Evolutionary conservation across 35 echinoderm and acorn worm species (phyloP), one percentile per base, ranked within the genome.

Genomic region (Apostichopus californicus): DNA sequence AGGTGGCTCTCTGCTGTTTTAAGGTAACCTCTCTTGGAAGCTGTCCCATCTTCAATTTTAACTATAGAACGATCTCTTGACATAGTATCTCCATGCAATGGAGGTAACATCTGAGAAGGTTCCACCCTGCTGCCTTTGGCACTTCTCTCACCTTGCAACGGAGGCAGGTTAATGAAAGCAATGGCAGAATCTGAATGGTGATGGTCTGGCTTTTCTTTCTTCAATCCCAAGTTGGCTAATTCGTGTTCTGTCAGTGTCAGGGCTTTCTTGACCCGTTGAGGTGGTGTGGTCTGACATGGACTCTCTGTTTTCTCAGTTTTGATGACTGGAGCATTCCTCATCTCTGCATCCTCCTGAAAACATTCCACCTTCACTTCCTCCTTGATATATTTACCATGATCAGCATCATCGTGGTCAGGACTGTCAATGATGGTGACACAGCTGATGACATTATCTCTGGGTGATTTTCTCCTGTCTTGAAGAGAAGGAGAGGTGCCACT

Each of bases 391-490:
- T 56, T 81, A 3, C 78, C 63, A 23, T 18, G 0, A 9, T 21
- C 21, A 6, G 9, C 4, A 66, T 7, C 17, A 5, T 77, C 89
- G 55, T 59, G 71, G 15, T 95, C 93, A 6, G 97, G 97, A 17
- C 89, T 99, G 92, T 99, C 97, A 0, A 73, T 71, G 65, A 99
- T 96, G 55, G 97, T 99, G n/a, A 99, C 95, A 46, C 94, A 98
- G 56, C 94, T 98, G 25, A 96, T 91, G n/a, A 99, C 95, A 57
- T 99, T 96, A 24, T 93, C 78, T 75, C 97, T 57, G 60, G 92
- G 93, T 13, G 83, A 89, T 78, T 96, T 99, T 25, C 56, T 88
- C n/a, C 96, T 23, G 23, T 92, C 93, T 22, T 91, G 18, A 79
- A 94, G 55, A 23, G 26, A 28, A 93, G 78, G 95, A 92, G 57